Evolutionary conservation across 2,113 vertebrate species (phyloP), one percentile per base, ranked within the genome.

Genomic region (Centrocercus urophasianus): DNA sequence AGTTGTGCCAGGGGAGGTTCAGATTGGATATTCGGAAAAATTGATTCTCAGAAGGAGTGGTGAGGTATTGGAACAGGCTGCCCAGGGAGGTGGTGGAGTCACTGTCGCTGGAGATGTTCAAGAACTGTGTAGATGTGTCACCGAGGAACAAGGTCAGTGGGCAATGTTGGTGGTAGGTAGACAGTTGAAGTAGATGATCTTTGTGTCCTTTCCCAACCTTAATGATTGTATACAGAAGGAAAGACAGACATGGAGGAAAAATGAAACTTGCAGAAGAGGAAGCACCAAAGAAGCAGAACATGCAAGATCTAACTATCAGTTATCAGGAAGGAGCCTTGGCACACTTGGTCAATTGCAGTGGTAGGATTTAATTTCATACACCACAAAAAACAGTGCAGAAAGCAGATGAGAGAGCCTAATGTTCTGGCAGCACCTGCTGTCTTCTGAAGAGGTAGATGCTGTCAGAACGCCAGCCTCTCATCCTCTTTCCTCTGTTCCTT

Each of bases 341-440:
- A 79, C 16, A 1, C 86, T 80, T 88, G 42, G 66, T 93, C 89
- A 89, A 10, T 72, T 86, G 83, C 69, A 76, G 65, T 57, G 73
- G 28, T n/a, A 89, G 34, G 59, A 52, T 87, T 93, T 76, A 86
- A 94, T 79, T 54, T 61, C 19, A 45, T 32, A 19, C 32, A 40
- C 83, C 61, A 86, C 60, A 64, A 93, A 96, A 38, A 94, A 66
- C 45, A 57, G 72, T 45, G 69, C 21, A 4, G 59, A 93, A 95
- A 93, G 83, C 38, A 71, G 65, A 93, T 92, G 80, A 96, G 71
- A 77, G 19, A 42, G 48, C 25, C 38, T 84, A 67, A 80, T 86
- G 52, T 91, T 95, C 94, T 96, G 92, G 86, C 88, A 93, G 76
- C 25, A 64, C 38, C 86, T 60, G 27, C 88, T 90, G 65, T 71